Base-by-base conservation (phyloP, 2,888 invertebrate species). In the Diachrysia chrysitis region DNA sequence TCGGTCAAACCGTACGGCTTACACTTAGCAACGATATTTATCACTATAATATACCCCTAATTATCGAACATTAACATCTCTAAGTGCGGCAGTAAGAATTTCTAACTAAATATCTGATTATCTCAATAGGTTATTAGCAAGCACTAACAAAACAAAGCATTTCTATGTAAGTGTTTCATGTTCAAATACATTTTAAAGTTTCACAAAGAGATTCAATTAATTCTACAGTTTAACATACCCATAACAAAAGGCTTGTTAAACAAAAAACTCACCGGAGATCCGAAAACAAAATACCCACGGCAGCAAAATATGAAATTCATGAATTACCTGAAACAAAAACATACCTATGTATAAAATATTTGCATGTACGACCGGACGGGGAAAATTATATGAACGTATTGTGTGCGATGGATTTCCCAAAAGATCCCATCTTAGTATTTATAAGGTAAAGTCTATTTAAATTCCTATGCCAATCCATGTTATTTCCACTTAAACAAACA, bases 281-380 rank as follows among this genome's bases (percentile, higher is more conserved):
- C 46, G 48, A 55, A 58, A 14, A 81, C 59, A 67, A n/a, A n/a
- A 64, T 63, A 57, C 56, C 35, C 53, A 42, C 57, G 55, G 23
- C 10, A 62, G 56, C 32, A 29, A 59, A 76, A 79, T 73, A 64
- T 76, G 62, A 76, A 76, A 73, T 76, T 79, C 73, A 76, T 71
- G 69, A 83, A 82, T 83, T 82, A 82, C 81, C 81, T 82, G 80
- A 67, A 82, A 83, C 70, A 83, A 59, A 82, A 69, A 81, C 25
- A 82, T 67, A 81, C 25, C 23, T 55, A 56, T 57, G 48, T 59
- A 64, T 80, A 58, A 81, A 78, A 66, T 56, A 63, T 71, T 80
- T 74, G 35, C 58, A 63, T 53, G 63, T 58, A 5, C 46, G 16
- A 9, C 10, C 46, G 46, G 32, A 59, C 23, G 53, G 14, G 42